A percentile compares a stretch with the other conserved stretches of the same genome.
These are phyloP conservation scores for Mus minutoides DNA, from an alignment of 2,797 vertebrate genomes.

Conservation along the genomic window DNA sequence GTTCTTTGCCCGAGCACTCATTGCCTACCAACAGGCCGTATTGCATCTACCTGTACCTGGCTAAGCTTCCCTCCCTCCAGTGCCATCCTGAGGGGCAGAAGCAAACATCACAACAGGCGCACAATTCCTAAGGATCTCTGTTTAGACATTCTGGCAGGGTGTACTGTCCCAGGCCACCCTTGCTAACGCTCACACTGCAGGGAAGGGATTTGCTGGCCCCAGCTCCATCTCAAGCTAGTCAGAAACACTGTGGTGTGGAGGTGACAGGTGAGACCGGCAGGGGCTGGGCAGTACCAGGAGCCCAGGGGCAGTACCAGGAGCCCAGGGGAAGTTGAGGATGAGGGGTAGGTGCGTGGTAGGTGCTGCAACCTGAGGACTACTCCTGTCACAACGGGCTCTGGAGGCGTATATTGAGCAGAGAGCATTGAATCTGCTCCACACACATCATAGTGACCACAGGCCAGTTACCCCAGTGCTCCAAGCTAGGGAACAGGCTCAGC, in stretches of 20 bases:
- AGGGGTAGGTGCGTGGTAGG: not conserved
- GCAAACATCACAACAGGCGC: not conserved
- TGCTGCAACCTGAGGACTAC: not conserved
- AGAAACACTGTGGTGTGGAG: not conserved
- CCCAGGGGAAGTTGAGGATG: not conserved
- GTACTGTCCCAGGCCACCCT: accelerated
- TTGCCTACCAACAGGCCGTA: not conserved
- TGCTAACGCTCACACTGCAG: not conserved
- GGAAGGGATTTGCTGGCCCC: not conserved
- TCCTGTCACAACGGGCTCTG: not conserved
- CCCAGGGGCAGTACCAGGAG: not conserved
- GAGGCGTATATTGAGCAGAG: accelerated
- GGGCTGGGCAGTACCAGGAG: not conserved
- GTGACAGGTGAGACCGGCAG: not conserved
- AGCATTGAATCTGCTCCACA: not conserved
- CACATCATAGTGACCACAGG: too few species aligned
- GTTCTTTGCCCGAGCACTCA: not conserved
- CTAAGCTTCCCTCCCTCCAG: not conserved
- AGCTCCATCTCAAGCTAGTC: not conserved
- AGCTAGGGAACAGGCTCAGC: not conserved
- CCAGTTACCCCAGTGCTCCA: not conserved
- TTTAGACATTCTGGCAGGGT: not conserved
- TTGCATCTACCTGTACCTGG: not conserved
- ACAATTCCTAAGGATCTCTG: not conserved
- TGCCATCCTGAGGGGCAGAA: not conserved